Evolutionary conservation across 2,797 vertebrate genomes (phyloP).

Genomic region (Sebastes steindachneri): DNA sequence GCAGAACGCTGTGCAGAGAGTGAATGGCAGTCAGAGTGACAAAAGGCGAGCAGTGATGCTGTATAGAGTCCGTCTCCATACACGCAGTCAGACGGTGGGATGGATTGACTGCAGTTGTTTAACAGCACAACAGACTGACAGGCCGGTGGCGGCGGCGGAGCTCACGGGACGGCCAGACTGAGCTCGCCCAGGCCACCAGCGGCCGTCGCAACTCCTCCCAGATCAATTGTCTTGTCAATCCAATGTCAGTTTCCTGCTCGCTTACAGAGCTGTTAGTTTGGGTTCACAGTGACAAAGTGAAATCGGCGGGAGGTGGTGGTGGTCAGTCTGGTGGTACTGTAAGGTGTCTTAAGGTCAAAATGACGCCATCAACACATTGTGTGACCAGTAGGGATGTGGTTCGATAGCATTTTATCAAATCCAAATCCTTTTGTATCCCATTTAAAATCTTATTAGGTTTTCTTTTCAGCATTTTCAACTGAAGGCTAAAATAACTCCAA

Average conservation of each 20-base stretch:
- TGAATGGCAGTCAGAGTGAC: constrained; percentile 66
- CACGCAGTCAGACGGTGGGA: constrained; percentile 31
- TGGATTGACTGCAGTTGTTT: constrained; percentile 61
- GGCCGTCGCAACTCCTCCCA: constrained; percentile 36
- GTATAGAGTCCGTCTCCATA: constrained; percentile 57
- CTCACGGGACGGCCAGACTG: background rate
- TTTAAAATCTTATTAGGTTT: background rate
- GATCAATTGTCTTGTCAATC: constrained; percentile 53
- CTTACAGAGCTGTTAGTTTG: constrained; percentile 15
- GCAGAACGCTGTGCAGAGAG: constrained; percentile 42
- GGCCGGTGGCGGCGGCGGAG: background rate
- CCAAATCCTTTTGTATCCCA: background rate
- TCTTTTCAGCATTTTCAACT: background rate
- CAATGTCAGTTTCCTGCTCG: background rate
- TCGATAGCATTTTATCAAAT: background rate
- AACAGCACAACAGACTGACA: constrained; percentile 61
- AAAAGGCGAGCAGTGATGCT: constrained; percentile 56
- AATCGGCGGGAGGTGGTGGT: background rate
- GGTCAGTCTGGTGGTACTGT: background rate
- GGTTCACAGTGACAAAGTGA: background rate
- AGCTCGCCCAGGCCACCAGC: constrained; percentile 5
- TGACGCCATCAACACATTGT: background rate
- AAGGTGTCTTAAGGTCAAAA: constrained; percentile 10
- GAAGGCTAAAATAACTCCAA: background rate
- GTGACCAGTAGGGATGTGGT: background rate